Conservation (phyloP, 2,888 invertebrate species). For the Xanthia icteritia region DNA sequence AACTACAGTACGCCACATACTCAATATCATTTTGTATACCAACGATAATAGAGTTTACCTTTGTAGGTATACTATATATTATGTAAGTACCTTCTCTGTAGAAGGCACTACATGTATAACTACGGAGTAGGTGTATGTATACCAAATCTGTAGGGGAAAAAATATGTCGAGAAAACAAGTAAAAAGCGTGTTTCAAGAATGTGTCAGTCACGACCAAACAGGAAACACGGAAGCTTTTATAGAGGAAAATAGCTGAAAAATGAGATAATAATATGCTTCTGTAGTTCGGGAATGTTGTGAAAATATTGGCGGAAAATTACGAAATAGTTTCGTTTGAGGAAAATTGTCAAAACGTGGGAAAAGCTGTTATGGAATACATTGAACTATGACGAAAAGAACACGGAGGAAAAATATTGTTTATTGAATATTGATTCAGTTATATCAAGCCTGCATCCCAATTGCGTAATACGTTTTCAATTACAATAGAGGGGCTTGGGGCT, state of each 20-base stretch:
- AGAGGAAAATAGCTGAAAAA: slow-evolving; percentile 36
- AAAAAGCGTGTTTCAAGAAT: slow-evolving; percentile 23
- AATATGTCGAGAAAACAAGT: background rate
- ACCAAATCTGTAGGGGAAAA: background rate
- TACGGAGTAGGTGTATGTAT: too few relatives aligned
- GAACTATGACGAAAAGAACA: background rate
- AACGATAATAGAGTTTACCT: background rate
- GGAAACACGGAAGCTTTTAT: slow-evolving; percentile 30
- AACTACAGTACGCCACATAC: background rate
- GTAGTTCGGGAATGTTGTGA: slow-evolving; percentile 42
- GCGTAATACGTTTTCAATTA: background rate
- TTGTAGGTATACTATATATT: too few relatives aligned
- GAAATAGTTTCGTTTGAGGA: slow-evolving; percentile 27
- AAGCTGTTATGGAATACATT: slow-evolving; percentile 3
- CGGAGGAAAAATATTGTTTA: background rate
- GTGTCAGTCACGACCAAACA: slow-evolving; percentile 32
- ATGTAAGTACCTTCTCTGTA: too few relatives aligned
- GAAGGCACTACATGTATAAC: background rate
- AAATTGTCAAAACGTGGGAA: slow-evolving; percentile 19
- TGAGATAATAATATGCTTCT: slow-evolving; percentile 45
- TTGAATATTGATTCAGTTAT: slow-evolving; percentile 7
- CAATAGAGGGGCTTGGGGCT: background rate
- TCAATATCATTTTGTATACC: background rate
- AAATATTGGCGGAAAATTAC: slow-evolving; percentile 50
- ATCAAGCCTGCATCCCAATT: background rate